phyloP scores from a whole-genome alignment of 2,113 vertebrate species.

The Vanacampus margaritifer region DNA sequence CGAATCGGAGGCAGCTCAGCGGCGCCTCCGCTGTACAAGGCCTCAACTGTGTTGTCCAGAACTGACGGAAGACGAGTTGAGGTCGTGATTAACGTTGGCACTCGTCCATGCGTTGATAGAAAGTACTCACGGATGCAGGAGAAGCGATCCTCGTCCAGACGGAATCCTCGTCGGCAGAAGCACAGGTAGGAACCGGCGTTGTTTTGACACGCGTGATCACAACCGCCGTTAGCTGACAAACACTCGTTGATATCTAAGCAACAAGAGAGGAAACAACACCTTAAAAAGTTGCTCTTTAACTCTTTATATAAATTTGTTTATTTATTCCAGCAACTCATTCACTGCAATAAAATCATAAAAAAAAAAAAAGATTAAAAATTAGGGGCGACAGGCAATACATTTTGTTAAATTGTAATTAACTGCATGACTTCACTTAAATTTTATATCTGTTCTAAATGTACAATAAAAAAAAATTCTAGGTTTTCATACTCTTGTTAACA shows the following conservation, averaged over 20 bases:
- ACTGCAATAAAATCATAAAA: too few relatives aligned
- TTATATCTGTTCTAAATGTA: too few relatives aligned
- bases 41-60: constrained; percentile 65
- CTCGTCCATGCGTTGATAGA: background rate
- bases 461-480: too few relatives aligned
- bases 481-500: too few relatives aligned
- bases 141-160: constrained; percentile 77
- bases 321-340: too few relatives aligned
- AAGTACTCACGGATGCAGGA: constrained; percentile 80
- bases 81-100: background rate
- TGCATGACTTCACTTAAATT: too few relatives aligned
- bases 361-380: too few relatives aligned
- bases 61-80: constrained; percentile 55
- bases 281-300: background rate
- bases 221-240: constrained; percentile 69
- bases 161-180: constrained; percentile 77
- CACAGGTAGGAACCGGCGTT: constrained; percentile 86
- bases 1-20: constrained; percentile 58
- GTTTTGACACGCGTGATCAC: constrained; percentile 86
- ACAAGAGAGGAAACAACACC: constrained; percentile 24
- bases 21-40: constrained; percentile 64
- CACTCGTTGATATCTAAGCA: constrained; percentile 89
- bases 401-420: too few relatives aligned
- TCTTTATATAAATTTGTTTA: too few relatives aligned
- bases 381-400: too few relatives aligned